These are phyloP conservation scores for Orius insidiosus DNA, from an alignment of 1,140 invertebrate genomes.

Conservation along the genomic window DNA sequence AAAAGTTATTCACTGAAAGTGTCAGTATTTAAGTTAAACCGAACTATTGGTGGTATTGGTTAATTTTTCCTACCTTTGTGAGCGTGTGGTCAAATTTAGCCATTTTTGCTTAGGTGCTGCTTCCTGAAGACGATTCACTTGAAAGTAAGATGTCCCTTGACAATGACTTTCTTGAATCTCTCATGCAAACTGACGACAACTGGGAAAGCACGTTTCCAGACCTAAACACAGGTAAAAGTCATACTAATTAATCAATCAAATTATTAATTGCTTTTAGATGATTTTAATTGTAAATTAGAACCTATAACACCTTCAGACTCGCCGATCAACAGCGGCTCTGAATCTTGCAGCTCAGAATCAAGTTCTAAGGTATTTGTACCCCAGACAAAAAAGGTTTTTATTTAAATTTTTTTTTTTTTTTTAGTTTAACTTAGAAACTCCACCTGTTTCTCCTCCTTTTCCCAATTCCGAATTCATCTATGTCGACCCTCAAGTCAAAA, in stretches of 20 bases:
- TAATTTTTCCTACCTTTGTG: too few relatives aligned
- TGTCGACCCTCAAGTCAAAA: neutral
- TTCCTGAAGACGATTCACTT: constrained; percentile 2
- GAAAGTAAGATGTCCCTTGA: constrained; percentile 7
- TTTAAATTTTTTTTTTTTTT: neutral
- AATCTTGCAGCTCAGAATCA: neutral
- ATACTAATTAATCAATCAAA: neutral
- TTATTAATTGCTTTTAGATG: constrained; percentile 1
- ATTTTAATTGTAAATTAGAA: neutral
- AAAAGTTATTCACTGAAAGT: too few relatives aligned
- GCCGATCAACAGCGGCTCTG: neutral
- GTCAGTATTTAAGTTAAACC: too few relatives aligned
- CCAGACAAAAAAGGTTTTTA: neutral
- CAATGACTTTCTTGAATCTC: constrained; percentile 9
- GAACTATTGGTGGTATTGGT: too few relatives aligned
- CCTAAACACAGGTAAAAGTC: neutral
- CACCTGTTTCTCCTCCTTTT: constrained; percentile 10
- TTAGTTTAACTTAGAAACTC: constrained; percentile 11
- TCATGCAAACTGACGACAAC: constrained; percentile 9
- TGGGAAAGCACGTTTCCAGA: neutral
- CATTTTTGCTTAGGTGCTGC: too few relatives aligned
- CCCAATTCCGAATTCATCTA: neutral
- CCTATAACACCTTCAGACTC: neutral
- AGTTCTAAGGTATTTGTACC: neutral
- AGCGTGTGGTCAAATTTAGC: too few relatives aligned